These are phyloP conservation scores for Siphonodentalium dalli DNA, from an alignment of 2,888 invertebrate species.

Conservation along the genomic window DNA sequence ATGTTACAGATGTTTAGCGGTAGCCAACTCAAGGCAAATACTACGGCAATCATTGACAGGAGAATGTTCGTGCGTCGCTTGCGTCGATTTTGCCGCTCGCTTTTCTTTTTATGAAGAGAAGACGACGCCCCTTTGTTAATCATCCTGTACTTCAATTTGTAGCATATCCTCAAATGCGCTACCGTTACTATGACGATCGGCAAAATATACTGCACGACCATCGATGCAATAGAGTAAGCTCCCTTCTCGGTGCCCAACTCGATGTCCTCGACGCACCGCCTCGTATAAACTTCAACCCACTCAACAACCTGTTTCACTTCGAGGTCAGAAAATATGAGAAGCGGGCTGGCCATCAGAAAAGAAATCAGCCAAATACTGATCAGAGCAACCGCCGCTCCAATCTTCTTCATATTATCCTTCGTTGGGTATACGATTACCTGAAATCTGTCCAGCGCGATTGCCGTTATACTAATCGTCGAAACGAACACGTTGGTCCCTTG, in stretches of 20 bases:
- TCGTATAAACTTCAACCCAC: slow-evolving; percentile 12
- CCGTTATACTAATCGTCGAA: slow-evolving; percentile 91
- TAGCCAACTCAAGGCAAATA: slow-evolving; percentile 90
- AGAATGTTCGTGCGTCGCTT: slow-evolving; percentile 87
- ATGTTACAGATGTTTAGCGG: slow-evolving; percentile 88
- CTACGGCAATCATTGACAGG: slow-evolving; percentile 83
- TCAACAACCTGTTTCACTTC: slow-evolving; percentile 29
- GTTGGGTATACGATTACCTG: slow-evolving; percentile 84
- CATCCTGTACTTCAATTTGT: slow-evolving; percentile 76
- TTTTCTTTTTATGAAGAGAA: slow-evolving; percentile 39
- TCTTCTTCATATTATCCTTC: slow-evolving; percentile 77
- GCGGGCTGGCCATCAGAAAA: slow-evolving; percentile 78
- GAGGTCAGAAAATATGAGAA: slow-evolving; percentile 73
- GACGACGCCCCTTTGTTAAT: slow-evolving; percentile 46
- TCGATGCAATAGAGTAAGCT: slow-evolving; percentile 82
- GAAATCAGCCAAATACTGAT: slow-evolving; percentile 74
- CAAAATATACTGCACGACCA: slow-evolving; percentile 83
- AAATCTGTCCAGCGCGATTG: slow-evolving; percentile 72
- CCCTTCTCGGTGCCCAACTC: slow-evolving; percentile 54
- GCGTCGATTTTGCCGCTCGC: slow-evolving; percentile 64
- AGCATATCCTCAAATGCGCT: slow-evolving; percentile 83
- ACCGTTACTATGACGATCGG: slow-evolving; percentile 84
- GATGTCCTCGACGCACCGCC: slow-evolving; percentile 53
- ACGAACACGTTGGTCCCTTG: slow-evolving; percentile 92
- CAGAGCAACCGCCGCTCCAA: slow-evolving; percentile 78